Conservation (phyloP, 2,888 invertebrate species). For the Lithophane socia region DNA sequence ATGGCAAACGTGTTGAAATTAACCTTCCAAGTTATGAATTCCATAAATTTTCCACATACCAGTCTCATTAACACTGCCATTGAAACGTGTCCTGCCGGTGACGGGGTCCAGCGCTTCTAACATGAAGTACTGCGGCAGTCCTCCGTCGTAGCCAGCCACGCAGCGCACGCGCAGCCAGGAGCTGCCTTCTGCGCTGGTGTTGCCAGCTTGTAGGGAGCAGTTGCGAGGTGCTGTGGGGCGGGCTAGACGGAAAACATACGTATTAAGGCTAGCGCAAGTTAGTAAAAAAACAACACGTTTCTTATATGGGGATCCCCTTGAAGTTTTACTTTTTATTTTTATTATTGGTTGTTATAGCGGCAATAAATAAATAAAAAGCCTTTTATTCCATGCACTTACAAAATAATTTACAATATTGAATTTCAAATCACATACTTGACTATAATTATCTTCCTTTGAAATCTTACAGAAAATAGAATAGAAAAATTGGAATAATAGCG, state of each 20-base stretch:
- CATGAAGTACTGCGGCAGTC: slow-evolving; percentile 95
- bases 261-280: not conserved
- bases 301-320: not conserved
- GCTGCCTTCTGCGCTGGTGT: slow-evolving; percentile 85
- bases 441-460: too few species aligned
- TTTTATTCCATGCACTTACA: too few species aligned
- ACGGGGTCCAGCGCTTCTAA: slow-evolving; percentile 95
- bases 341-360: not conserved
- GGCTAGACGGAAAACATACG: slow-evolving; percentile 84
- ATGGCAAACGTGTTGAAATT: not conserved
- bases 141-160: slow-evolving; percentile 96
- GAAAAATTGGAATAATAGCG: too few species aligned
- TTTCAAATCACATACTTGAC: too few species aligned
- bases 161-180: slow-evolving; percentile 94
- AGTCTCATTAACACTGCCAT: slow-evolving; percentile 91
- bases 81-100: slow-evolving; percentile 93
- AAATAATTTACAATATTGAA: too few species aligned
- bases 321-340: too few species aligned
- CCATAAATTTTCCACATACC: slow-evolving; percentile 70
- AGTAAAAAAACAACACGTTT: too few species aligned
- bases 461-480: too few species aligned
- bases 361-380: too few species aligned
- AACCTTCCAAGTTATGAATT: not conserved
- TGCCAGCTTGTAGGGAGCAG: slow-evolving; percentile 94
- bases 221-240: slow-evolving; percentile 96